Evolutionary conservation across 2,888 invertebrate species (phyloP), one percentile per base, ranked within the genome.

Genomic region (Chironomus tentans): DNA sequence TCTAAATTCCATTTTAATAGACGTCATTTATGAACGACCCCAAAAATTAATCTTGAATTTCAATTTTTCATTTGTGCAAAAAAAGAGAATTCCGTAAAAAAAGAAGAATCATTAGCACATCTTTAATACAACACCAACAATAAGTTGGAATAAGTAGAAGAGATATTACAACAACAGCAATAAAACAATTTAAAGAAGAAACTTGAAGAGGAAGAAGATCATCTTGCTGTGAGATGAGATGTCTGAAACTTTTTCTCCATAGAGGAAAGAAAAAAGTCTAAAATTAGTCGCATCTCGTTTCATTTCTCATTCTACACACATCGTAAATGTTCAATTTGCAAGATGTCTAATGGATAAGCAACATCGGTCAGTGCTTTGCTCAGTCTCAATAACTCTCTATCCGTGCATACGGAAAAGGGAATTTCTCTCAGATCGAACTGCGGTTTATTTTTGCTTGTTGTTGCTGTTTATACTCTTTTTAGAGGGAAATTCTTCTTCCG

Each of bases 401-500:
- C 24, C 2, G 2, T 50, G 50, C 13, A 50, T 18, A 50, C 15
- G 13, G 15, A 15, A 50, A 15, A 28, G 28, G 68, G 28, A 38
- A 38, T 46, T 69, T 69, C 24, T 69, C 69, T n/a, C 28, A n/a
- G 69, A 21, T 70, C 13, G 18, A 24, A 56, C n/a, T 38, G 38
- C 38, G 38, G 38, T 38, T 18, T 50, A n/a, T 48, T 10, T 61
- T 72, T 62, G 62, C 62, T 48, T 48, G 24, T 70, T 61, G 21
- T 72, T 72, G 72, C 61, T 65, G 74, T 2, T 38, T 38, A 38
- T 38, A 28, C 15, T 61, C 62, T 72, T 46, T 24, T 21, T 38
- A 38, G 56, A 24, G 72, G 74, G 74, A 74, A 74, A 74, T 47
- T 74, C 74, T 74, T 74, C 74, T 74, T 74, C 74, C 74, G 74